Conservation (phyloP, 2,888 invertebrate genomes). For the Pterostichus niger region DNA sequence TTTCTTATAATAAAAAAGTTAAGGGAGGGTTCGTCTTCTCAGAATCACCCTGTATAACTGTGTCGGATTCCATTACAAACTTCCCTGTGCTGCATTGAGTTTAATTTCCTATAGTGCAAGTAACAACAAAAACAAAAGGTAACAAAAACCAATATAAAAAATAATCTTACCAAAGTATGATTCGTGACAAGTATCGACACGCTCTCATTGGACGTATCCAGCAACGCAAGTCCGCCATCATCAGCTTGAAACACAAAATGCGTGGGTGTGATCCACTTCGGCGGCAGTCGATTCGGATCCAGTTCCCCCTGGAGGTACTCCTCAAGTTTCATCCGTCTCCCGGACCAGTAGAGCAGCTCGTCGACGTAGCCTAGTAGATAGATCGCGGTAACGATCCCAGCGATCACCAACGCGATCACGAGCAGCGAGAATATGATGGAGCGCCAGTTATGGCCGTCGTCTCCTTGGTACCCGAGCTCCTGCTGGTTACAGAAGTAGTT, state of each 20-base stretch:
- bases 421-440: conserved; percentile 92
- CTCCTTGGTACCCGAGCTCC: conserved; percentile 87
- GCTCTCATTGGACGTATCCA: conserved; percentile 87
- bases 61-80: too few species aligned
- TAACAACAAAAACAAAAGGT: too few species aligned
- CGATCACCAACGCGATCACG: conserved; percentile 92
- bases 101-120: too few species aligned
- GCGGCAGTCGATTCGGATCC: conserved; percentile 80
- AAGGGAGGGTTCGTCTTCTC: too few species aligned
- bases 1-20: too few species aligned
- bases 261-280: conserved; percentile 89
- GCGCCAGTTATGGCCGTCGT: conserved; percentile 93
- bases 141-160: not conserved
- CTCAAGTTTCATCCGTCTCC: conserved; percentile 90
- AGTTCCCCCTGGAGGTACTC: conserved; percentile 85
- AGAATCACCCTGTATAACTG: too few species aligned
- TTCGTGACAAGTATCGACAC: conserved; percentile 90
- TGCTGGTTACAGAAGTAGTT: conserved; percentile 73
- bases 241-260: conserved; percentile 93
- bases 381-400: conserved; percentile 93
- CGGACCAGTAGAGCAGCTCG: conserved; percentile 93
- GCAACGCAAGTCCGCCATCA: conserved; percentile 89
- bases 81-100: too few species aligned
- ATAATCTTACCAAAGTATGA: conserved; percentile 86
- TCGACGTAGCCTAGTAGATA: conserved; percentile 94